Evolutionary conservation across 2,797 vertebrate species (phyloP), one percentile per base, ranked within the genome.

Genomic region (Valencia hispanica): DNA sequence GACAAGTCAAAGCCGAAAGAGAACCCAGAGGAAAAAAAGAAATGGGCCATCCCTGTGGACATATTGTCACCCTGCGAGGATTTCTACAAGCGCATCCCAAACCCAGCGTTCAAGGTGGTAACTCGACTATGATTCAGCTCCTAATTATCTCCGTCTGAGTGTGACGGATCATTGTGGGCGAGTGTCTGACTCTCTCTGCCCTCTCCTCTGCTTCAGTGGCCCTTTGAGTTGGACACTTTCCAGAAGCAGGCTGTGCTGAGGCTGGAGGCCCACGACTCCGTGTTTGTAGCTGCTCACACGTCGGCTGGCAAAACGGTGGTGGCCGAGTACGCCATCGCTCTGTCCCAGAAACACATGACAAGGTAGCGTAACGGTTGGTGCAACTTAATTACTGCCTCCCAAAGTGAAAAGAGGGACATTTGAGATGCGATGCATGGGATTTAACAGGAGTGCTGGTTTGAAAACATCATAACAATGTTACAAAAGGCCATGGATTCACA

Each of bases 301-400:
- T 98, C 97, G 0, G 97, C 97, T 0, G 97, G 97, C 48, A 98
- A 98, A 92, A 98, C 97, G 0, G 97, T 97, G 80, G 97, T 98
- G 85, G 97, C 97, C 0, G 97, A 98, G 51, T 98, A 98, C 0
- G 97, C 97, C 84, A 97, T 98, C 36, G 97, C 97, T 0, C 94
- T 98, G 72, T 97, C 97, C 0, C 97, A 97, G 92, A 97, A 97
- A 79, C 97, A 98, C 94, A 98, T 98, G 97, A 98, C 97, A 0
- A 96, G 97, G 97, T 98, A n/a, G 87, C 57, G 89, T 80, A 55
- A 82, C 73, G 59, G 69, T 57, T 25, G 3, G 22, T 20, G 22
- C 69, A 27, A 45, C n/a, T 78, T 20, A 7, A 61, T 61, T 9
- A 47, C 18, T 22, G 18, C 3, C 55, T 32, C 48, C 39, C 12